Evolutionary conservation across 2,113 vertebrate species (phyloP).

Genomic region (Rhegmatorhina hoffmannsi): DNA sequence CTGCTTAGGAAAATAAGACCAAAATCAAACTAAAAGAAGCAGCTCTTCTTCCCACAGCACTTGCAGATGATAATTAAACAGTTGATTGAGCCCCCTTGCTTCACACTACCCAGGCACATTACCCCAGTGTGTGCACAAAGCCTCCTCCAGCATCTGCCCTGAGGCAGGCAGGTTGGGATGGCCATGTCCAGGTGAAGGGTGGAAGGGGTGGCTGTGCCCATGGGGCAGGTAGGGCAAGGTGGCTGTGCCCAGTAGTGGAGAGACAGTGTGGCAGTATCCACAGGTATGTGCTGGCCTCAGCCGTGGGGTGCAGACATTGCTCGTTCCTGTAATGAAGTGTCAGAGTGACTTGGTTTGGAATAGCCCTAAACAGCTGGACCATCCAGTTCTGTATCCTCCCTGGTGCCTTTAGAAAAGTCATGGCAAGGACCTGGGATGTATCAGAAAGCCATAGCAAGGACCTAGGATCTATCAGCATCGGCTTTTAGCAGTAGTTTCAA

Average conservation of each 20-base stretch:
- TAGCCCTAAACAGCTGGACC: neutral
- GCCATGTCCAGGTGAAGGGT: fast-evolving
- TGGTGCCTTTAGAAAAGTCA: neutral
- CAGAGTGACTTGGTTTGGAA: neutral
- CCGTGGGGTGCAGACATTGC: neutral
- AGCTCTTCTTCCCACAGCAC: neutral
- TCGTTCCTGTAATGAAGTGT: neutral
- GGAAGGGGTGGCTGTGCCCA: neutral
- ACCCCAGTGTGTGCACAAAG: neutral
- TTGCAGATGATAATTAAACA: constrained; percentile 30
- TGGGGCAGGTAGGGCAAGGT: neutral
- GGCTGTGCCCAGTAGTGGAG: fast-evolving
- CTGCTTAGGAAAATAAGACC: constrained; percentile 38
- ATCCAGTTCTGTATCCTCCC: neutral
- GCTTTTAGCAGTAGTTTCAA: neutral
- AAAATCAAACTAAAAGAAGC: constrained; percentile 31
- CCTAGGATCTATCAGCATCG: neutral
- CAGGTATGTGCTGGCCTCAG: neutral
- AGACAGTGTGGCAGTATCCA: neutral
- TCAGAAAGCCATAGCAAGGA: neutral
- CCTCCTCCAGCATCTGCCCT: neutral
- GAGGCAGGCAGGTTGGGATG: neutral
- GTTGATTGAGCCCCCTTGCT: neutral
- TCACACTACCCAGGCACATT: neutral
- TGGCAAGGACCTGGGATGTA: neutral